phyloP scores from a whole-genome alignment of 2,888 invertebrate genomes.

The Portevinia maculata region DNA sequence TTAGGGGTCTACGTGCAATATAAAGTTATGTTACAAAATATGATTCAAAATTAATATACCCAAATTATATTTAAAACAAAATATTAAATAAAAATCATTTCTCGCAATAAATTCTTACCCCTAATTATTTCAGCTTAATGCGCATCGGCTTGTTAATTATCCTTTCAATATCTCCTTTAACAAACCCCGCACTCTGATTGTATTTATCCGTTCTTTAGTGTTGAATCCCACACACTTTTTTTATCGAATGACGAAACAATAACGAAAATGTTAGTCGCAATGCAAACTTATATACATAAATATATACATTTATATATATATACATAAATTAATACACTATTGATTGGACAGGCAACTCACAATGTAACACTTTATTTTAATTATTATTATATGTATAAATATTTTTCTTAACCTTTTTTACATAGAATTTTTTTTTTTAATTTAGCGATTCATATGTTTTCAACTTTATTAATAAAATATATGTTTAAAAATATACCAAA shows the following conservation, averaged over 20 bases:
- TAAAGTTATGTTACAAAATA: no score
- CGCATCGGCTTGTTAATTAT: slow-evolving; percentile 67
- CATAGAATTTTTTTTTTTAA: slow-evolving; percentile 19
- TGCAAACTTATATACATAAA: slow-evolving; percentile 47
- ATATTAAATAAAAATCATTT: slow-evolving; percentile 28
- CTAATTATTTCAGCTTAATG: slow-evolving; percentile 62
- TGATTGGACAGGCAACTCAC: slow-evolving; percentile 28
- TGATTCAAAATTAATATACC: no score
- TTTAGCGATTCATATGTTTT: slow-evolving; percentile 25
- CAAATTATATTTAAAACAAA: not conserved
- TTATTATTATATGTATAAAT: slow-evolving; percentile 4
- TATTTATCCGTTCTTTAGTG: slow-evolving; percentile 30
- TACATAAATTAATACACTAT: slow-evolving; percentile 44
- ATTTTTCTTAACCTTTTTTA: slow-evolving; percentile 23
- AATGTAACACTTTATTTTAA: slow-evolving; percentile 30
- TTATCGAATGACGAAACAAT: slow-evolving; percentile 29
- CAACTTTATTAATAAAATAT: slow-evolving; percentile 35
- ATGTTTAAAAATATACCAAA: slow-evolving; percentile 38
- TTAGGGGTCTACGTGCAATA: no score
- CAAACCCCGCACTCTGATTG: slow-evolving; percentile 12
- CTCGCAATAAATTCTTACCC: slow-evolving; percentile 56
- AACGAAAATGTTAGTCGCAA: slow-evolving; percentile 59
- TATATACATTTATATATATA: slow-evolving; percentile 36
- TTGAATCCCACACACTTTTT: slow-evolving; percentile 33
- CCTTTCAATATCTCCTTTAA: slow-evolving; percentile 53